Evolutionary conservation across 2,797 vertebrate genomes (phyloP).

Genomic region (Sciurus carolinensis): DNA sequence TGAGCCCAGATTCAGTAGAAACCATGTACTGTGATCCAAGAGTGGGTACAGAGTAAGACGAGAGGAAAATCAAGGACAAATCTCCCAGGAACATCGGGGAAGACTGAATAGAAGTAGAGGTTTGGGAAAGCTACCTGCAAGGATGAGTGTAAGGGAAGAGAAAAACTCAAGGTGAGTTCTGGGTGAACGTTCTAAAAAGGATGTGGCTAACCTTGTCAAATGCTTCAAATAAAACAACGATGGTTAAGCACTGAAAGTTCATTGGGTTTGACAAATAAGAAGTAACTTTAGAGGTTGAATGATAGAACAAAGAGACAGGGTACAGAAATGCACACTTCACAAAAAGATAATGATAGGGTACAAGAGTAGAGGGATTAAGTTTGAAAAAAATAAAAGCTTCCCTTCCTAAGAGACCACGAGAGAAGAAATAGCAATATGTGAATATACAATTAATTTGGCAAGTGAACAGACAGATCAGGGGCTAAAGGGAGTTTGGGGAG

Average conservation of each 20-base stretch:
- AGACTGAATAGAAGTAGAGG: not conserved
- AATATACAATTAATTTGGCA: conserved; percentile 2
- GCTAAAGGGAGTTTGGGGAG: not conserved
- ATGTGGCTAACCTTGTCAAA: not conserved
- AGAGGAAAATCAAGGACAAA: not conserved
- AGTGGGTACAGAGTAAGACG: not conserved
- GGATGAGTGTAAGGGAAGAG: not conserved
- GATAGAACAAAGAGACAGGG: conserved; percentile 4
- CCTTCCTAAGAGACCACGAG: conserved; percentile 7
- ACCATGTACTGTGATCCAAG: not conserved
- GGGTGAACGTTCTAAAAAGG: conserved; percentile 31
- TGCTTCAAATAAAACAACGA: not conserved
- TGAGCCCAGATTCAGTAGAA: not conserved
- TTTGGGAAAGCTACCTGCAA: not conserved
- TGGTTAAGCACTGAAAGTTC: not conserved
- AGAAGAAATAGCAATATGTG: conserved; percentile 45
- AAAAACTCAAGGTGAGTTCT: not conserved
- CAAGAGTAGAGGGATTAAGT: not conserved
- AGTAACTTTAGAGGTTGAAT: not conserved
- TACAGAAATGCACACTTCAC: not conserved
- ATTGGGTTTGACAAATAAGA: not conserved
- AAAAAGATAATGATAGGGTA: not conserved
- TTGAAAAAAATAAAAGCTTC: conserved; percentile 18
- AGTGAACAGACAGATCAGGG: not conserved
- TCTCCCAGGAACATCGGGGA: not conserved